These are phyloP conservation scores for Tapera naevia DNA, from an alignment of 2,797 vertebrate genomes.

Conservation along the genomic window DNA sequence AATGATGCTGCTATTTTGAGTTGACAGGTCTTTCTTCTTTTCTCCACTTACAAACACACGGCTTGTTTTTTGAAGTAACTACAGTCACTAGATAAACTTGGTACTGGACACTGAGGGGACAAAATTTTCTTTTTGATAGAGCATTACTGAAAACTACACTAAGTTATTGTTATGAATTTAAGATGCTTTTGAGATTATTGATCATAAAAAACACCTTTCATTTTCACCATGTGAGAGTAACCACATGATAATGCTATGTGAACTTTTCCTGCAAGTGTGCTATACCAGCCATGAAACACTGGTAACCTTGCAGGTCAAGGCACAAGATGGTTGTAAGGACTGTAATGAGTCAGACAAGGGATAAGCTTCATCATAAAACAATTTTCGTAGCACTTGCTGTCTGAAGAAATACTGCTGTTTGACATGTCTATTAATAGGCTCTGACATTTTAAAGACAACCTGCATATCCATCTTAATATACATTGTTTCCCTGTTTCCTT, in stretches of 20 bases:
- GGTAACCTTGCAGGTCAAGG: background rate
- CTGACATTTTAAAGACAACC: background rate
- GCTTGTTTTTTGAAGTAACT: background rate
- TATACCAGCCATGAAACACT: background rate
- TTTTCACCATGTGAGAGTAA: background rate
- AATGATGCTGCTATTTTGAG: background rate
- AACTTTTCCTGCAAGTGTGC: background rate
- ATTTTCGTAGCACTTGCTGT: background rate
- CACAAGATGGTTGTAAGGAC: background rate
- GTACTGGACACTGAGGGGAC: background rate
- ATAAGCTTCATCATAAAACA: background rate
- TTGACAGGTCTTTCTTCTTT: background rate
- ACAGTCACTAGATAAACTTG: background rate
- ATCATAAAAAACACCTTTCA: background rate
- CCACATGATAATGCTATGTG: fast-evolving
- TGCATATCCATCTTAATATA: background rate
- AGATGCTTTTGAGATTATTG: background rate
- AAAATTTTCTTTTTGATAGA: background rate
- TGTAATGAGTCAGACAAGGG: background rate
- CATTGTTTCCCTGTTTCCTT: background rate
- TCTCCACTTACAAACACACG: background rate
- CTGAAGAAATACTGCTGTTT: background rate
- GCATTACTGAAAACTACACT: background rate
- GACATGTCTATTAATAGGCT: background rate
- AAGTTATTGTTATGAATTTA: background rate